Conservation (phyloP, 2,113 vertebrate species). For the Dasyurus viverrinus region DNA sequence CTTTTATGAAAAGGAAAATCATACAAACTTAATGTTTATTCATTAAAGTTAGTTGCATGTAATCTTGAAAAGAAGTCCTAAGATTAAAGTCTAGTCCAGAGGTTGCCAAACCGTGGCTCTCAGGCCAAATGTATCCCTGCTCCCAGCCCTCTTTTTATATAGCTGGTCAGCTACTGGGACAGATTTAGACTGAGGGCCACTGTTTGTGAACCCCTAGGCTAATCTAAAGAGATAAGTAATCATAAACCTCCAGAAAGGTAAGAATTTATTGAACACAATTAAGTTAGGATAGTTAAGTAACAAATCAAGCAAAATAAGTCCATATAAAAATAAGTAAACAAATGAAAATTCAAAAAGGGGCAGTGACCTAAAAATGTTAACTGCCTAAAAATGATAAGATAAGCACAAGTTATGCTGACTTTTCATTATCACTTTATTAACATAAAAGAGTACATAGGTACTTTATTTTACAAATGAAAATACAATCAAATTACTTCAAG, state of each 20-base stretch:
- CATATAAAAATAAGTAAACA: background rate
- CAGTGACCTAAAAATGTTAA: background rate
- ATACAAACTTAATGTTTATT: background rate
- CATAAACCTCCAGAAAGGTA: background rate
- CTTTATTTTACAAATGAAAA: background rate
- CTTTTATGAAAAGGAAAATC: background rate
- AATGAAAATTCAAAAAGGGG: background rate
- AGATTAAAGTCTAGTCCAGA: background rate
- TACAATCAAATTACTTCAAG: background rate
- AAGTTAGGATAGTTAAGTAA: background rate
- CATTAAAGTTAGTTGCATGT: background rate
- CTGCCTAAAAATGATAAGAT: background rate
- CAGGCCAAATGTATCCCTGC: background rate
- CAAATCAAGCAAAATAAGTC: background rate
- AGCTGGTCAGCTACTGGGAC: background rate
- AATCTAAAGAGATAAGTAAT: background rate
- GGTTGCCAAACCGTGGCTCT: background rate
- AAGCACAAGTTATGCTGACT: background rate
- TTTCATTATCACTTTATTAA: background rate
- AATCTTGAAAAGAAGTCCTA: background rate
- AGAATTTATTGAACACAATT: background rate
- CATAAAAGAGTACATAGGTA: background rate
- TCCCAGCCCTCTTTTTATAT: background rate
- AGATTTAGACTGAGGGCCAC: background rate
- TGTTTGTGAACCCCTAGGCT: background rate